These are phyloP conservation scores for Diorhabda carinulata DNA, from an alignment of 1,140 invertebrate species.

Conservation along the genomic window DNA sequence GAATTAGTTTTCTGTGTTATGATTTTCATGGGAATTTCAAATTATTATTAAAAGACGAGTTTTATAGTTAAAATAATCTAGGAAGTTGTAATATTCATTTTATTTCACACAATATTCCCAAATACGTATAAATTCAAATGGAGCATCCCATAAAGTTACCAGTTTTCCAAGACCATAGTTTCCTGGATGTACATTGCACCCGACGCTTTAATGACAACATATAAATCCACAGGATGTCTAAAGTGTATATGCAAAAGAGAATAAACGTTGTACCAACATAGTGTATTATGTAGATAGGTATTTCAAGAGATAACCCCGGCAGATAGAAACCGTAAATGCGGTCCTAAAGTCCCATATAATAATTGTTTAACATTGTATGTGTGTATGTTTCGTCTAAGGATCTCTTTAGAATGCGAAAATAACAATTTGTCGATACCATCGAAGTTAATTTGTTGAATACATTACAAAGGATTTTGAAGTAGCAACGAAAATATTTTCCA, in stretches of 20 bases:
- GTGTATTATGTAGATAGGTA: constrained; percentile 1
- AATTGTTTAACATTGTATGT: constrained; percentile 15
- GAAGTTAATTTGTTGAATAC: no score
- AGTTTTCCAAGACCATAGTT: neutral
- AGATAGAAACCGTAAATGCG: constrained; percentile 10
- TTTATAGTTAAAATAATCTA: no score
- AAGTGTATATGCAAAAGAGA: neutral
- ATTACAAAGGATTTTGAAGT: no score
- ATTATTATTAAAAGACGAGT: no score
- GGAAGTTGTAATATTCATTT: no score
- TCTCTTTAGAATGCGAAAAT: neutral
- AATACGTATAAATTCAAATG: no score
- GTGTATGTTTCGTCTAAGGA: neutral
- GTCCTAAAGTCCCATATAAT: constrained; percentile 6
- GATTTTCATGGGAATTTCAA: no score
- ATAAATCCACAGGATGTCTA: neutral
- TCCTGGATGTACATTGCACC: neutral
- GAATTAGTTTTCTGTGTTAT: no score
- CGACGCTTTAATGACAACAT: neutral
- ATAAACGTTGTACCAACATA: constrained; percentile 9
- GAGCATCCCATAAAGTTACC: no score
- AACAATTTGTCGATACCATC: constrained; percentile 1
- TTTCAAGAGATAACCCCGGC: constrained; percentile 6
- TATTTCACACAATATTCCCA: no score
- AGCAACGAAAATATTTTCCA: no score